A percentile compares a stretch with the other conserved stretches of the same genome.
These are phyloP conservation scores for Saturnia japonica DNA, from an alignment of 2,888 invertebrate species.

Conservation along the genomic window DNA sequence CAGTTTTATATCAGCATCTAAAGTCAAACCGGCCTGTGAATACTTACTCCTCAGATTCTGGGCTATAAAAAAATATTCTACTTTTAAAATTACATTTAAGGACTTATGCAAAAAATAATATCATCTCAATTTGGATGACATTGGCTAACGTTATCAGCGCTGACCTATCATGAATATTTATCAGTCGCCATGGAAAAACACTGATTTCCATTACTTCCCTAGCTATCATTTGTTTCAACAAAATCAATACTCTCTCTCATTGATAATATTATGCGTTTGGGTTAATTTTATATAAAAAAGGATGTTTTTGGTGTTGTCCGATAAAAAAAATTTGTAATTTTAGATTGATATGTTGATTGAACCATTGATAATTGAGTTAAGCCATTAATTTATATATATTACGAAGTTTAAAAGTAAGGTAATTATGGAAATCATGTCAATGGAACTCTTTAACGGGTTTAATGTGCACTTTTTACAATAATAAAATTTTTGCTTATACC, in stretches of 20 bases:
- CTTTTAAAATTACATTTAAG: too few species aligned
- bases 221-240: conserved; percentile 17
- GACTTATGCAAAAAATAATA: too few species aligned
- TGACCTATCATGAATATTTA: conserved; percentile 72
- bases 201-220: conserved; percentile 54
- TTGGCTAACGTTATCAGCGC: conserved; percentile 51
- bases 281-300: neutral
- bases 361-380: neutral
- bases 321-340: neutral
- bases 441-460: neutral
- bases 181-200: conserved; percentile 66
- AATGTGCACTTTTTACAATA: neutral
- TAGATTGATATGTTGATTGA: neutral
- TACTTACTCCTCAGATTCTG: too few species aligned
- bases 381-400: too few species aligned
- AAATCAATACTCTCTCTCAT: conserved; percentile 22
- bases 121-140: conserved; percentile 36
- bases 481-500: neutral
- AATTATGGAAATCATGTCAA: too few species aligned
- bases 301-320: neutral
- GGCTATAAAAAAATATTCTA: too few species aligned
- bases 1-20: too few species aligned
- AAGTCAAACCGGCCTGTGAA: too few species aligned
- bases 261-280: conserved; percentile 4
- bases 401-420: too few species aligned